Conservation (phyloP, 2,797 vertebrate genomes). For the Salmo trutta region DNA sequence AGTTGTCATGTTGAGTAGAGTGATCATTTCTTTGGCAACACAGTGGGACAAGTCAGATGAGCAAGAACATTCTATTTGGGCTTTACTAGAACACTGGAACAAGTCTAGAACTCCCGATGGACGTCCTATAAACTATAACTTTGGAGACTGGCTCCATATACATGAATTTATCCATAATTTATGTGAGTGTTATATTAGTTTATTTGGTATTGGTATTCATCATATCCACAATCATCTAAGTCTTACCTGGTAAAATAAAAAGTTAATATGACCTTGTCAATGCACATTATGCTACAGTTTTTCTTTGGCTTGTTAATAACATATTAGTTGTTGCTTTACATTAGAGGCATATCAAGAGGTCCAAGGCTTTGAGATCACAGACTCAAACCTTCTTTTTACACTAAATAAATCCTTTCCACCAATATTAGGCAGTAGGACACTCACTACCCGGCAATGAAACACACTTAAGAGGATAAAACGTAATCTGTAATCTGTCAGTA, state of each 20-base stretch:
- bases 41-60: constrained; percentile 1
- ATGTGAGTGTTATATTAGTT: background rate
- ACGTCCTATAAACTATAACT: background rate
- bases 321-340: background rate
- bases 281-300: background rate
- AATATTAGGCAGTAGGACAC: background rate
- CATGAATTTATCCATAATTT: background rate
- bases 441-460: background rate
- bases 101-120: background rate
- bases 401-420: no score
- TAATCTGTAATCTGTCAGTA: no score
- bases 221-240: background rate
- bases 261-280: background rate
- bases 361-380: background rate
- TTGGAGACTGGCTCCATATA: background rate
- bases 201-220: background rate
- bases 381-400: background rate
- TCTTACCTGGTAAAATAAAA: background rate
- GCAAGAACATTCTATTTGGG: no score
- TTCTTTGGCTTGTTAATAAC: background rate
- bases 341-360: background rate
- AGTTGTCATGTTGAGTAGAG: background rate
- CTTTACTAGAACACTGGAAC: background rate
- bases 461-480: no score
- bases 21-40: background rate